Conservation (phyloP, 2,888 invertebrate species). For the Dioctria linearis region DNA sequence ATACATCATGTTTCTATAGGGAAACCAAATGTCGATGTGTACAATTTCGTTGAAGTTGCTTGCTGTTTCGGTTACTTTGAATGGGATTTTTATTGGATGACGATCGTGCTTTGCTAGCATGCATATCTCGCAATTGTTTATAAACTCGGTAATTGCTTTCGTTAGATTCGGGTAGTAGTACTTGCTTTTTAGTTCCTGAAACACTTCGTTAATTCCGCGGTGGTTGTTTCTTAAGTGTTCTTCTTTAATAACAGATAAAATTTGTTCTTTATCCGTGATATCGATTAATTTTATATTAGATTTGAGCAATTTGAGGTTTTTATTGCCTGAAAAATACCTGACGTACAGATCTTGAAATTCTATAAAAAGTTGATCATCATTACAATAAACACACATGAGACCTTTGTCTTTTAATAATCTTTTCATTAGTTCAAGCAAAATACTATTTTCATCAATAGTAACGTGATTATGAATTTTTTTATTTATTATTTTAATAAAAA, state of each 20-base stretch:
- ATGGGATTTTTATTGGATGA: constrained; percentile 57
- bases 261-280: constrained; percentile 57
- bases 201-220: constrained; percentile 36
- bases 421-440: constrained; percentile 52
- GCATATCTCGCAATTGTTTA: constrained; percentile 40
- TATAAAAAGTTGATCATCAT: too few relatives aligned
- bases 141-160: constrained; percentile 55
- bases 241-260: constrained; percentile 42
- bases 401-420: too few relatives aligned
- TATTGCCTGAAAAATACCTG: constrained; percentile 52
- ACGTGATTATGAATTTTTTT: constrained; percentile 17
- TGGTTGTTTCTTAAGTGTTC: constrained; percentile 57
- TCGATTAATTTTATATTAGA: constrained; percentile 49
- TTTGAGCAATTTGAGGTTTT: constrained; percentile 37
- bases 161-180: constrained; percentile 57
- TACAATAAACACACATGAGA: constrained; percentile 55
- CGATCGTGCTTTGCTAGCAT: constrained; percentile 60
- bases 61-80: constrained; percentile 58
- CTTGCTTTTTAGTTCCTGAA: constrained; percentile 24
- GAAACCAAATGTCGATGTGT: constrained; percentile 55
- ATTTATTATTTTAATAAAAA: constrained; percentile 30
- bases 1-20: constrained; percentile 17
- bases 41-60: constrained; percentile 60
- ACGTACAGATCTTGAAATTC: constrained; percentile 53
- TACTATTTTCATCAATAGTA: constrained; percentile 27